phyloP scores from a whole-genome alignment of 2,113 vertebrate species.

The Megalops atlanticus region DNA sequence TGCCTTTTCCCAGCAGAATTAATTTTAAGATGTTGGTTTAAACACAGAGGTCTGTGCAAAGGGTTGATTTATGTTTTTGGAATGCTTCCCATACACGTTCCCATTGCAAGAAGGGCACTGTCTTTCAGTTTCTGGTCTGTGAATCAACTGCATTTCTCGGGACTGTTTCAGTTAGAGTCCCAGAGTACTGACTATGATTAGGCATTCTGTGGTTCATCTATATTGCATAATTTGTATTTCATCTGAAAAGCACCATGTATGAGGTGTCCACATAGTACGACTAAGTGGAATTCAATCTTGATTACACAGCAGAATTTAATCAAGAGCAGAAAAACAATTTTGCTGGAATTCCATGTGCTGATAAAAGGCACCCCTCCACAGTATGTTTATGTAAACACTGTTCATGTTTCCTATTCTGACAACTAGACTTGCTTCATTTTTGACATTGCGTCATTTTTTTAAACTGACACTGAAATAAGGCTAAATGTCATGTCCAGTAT shows the following conservation, averaged over 20 bases:
- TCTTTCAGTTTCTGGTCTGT: not conserved
- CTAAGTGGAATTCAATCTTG: not conserved
- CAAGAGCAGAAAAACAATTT: not conserved
- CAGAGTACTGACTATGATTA: not conserved
- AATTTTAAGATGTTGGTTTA: not conserved
- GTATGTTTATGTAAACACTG: not conserved
- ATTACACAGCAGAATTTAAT: not conserved
- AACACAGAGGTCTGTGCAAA: not conserved
- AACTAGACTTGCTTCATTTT: not conserved
- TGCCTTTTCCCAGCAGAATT: not conserved
- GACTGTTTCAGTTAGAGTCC: not conserved
- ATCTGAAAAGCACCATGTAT: not conserved
- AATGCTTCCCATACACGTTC: not conserved
- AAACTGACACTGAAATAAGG: not conserved
- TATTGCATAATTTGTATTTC: not conserved
- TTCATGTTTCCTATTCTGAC: not conserved
- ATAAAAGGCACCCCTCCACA: not conserved
- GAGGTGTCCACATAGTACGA: not conserved
- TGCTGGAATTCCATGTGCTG: not conserved
- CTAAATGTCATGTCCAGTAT: not conserved
- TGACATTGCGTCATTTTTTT: too few species aligned
- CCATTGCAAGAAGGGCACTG: too few species aligned
- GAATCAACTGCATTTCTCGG: not conserved
- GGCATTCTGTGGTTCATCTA: not conserved
- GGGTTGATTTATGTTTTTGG: not conserved